Conservation (phyloP, 1,140 invertebrate genomes). For the Scylla paramamosain region DNA sequence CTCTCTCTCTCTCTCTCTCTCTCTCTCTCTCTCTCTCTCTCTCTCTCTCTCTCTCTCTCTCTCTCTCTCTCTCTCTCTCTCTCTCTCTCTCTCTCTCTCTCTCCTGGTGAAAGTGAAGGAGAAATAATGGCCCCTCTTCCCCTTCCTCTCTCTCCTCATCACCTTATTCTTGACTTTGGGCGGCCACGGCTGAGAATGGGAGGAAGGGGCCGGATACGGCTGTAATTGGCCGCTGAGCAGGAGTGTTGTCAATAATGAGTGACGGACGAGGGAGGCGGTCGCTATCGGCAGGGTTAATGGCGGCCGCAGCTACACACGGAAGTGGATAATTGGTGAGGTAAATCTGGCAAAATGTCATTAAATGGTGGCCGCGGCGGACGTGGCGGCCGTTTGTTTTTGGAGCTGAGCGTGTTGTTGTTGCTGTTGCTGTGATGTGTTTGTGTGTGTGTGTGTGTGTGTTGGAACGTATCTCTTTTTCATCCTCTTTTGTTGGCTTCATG, state of each 20-base stretch:
- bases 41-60: no score
- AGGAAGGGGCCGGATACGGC: not conserved
- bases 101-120: no score
- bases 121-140: no score
- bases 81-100: no score
- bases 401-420: not conserved
- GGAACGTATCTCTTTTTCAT: no score
- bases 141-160: no score
- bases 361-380: not conserved
- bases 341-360: conserved; percentile 1
- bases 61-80: no score
- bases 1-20: no score
- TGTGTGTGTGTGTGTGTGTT: conserved; percentile 8
- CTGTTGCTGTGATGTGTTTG: not conserved
- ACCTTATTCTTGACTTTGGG: no score
- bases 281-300: not conserved
- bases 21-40: no score
- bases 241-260: not conserved
- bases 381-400: not conserved
- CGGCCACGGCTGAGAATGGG: not conserved
- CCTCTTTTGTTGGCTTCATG: no score
- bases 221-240: conserved; percentile 1
- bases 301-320: not conserved
- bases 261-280: not conserved
- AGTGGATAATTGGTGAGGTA: not conserved